These are phyloP conservation scores for Geotrypetes seraphini DNA, from an alignment of 2,797 vertebrate species.

Conservation along the genomic window DNA sequence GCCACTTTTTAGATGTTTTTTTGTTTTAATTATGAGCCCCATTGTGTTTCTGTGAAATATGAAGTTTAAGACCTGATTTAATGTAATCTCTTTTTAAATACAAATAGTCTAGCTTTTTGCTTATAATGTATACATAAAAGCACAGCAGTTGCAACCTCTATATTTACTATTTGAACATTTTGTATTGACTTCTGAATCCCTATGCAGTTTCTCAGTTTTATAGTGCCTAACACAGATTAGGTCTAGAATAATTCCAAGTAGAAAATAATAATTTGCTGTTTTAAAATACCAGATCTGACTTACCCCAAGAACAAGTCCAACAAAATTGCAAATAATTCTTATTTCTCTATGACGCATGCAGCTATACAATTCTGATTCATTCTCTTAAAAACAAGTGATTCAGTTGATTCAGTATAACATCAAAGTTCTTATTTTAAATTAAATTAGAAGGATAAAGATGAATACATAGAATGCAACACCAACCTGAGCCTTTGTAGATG, in stretches of 20 bases:
- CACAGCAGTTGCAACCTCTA: no score
- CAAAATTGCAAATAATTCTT: slow-evolving; percentile 15
- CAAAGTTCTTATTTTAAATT: slow-evolving; percentile 34
- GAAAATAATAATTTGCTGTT: slow-evolving; percentile 22
- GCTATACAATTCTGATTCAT: slow-evolving; percentile 19
- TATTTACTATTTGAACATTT: slow-evolving; percentile 9
- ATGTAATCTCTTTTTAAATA: no score
- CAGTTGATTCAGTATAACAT: slow-evolving; percentile 35
- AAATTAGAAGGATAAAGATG: slow-evolving; percentile 50
- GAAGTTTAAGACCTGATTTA: no score
- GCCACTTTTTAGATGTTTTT: no score
- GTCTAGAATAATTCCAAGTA: slow-evolving; percentile 30
- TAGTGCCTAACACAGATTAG: slow-evolving; percentile 28
- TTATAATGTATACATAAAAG: no score
- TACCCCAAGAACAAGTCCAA: slow-evolving; percentile 22
- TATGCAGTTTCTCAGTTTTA: slow-evolving; percentile 11
- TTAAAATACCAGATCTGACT: slow-evolving; percentile 22
- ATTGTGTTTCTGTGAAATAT: no score
- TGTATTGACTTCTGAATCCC: slow-evolving; percentile 21
- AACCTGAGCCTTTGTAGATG: slow-evolving; percentile 97
- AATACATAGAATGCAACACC: slow-evolving; percentile 81
- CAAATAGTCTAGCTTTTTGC: no score
- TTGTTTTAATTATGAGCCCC: no score
- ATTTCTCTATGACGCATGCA: slow-evolving; percentile 9
- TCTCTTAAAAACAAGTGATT: slow-evolving; percentile 23